Base-by-base conservation (phyloP, 1,140 invertebrate species). In the Panonychus citri region DNA sequence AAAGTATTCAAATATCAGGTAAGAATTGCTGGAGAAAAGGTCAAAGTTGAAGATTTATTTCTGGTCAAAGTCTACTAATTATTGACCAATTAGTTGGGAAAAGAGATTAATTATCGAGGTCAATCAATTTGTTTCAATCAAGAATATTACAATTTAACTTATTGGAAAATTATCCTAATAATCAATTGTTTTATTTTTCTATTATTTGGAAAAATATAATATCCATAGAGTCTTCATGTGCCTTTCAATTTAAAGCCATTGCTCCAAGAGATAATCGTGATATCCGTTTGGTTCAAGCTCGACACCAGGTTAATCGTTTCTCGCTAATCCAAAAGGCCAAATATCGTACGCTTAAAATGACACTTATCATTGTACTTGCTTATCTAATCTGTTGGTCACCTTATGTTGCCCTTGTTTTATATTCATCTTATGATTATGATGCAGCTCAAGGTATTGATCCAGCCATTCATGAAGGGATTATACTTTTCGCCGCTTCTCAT, bases 311-410 rank as follows among this genome's bases (percentile, higher is more conserved):
- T 34, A 34, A 46, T 24, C 42, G 42, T 17, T 19, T 10, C 17
- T 46, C 42, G 17, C 7, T 46, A 8, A n/a, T 46, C 17, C 42
- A 7, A 46, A 46, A 46, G 64, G 7, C 63, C 0, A 39, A 55
- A 24, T 39, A 50, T 4, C 70, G 81, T 59, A 86, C 84, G 0
- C 69, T 88, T 3, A 73, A 78, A 53, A 84, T 87, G 81, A 85
- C 84, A 0, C 73, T 86, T 26, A 80, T 81, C n/a, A 85, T 89
- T 37, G 81, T 85, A 0, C 69, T 77, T 12, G 52, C 52, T 13
- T 69, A 77, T 1, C 12, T 54, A 3, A 24, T 34, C 25, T 85
- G 82, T 66, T 85, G 82, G 81, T 81, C 82, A 13, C 83, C 83
- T 0, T 82, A 83, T 60, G 76, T 78, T 17, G 74, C 78, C 21